Base-by-base conservation (phyloP, 2,113 vertebrate species). In the Dicaeum eximium region DNA sequence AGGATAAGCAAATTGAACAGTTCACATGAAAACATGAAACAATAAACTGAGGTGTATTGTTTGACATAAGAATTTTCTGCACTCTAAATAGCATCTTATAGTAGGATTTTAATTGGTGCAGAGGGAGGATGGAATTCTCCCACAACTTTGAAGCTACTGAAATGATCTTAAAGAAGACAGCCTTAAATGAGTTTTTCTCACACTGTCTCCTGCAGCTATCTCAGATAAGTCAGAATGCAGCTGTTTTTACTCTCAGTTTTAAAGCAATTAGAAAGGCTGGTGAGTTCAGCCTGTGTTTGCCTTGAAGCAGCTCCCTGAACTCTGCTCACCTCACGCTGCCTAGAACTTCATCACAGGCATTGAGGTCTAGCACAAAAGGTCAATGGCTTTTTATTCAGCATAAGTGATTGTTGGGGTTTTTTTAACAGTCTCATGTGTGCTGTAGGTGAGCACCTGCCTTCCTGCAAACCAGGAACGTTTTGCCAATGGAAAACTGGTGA, bases 371-470 rank as follows among this genome's bases (percentile, higher is more conserved):
- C 20, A 13, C 31, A 22, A 88, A 78, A 31, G 56, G 6, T 27
- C 38, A 20, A 8, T 50, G 30, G 4, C 11, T 65, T 14, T 53
- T 91, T 13, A 13, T 50, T 53, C n/a, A 77, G 27, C 8, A 7
- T 13, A 71, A 86, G 27, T 11, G 56, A 69, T 16, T 47, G 8
- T 25, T 45, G 22, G 21, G 8, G 1, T 10, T 38, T 33, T 48
- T 45, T 42, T 4, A 42, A 24, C 10, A 47, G 28, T 37, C 48
- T 44, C 15, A 0, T 78, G 6, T 90, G 21, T 42, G 35, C 64
- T 45, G 2, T 61, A 99, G 99, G 95, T 99, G 86, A 99, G 98
- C 86, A 98, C 96, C 51, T 99, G 99, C 88, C 89, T 97, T 7
- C 96, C 97, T 33, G 99, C 98, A 19, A 99, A 99, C 94, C 97